phyloP scores from a whole-genome alignment of 2,888 invertebrate genomes.

The Lingula anatina region DNA sequence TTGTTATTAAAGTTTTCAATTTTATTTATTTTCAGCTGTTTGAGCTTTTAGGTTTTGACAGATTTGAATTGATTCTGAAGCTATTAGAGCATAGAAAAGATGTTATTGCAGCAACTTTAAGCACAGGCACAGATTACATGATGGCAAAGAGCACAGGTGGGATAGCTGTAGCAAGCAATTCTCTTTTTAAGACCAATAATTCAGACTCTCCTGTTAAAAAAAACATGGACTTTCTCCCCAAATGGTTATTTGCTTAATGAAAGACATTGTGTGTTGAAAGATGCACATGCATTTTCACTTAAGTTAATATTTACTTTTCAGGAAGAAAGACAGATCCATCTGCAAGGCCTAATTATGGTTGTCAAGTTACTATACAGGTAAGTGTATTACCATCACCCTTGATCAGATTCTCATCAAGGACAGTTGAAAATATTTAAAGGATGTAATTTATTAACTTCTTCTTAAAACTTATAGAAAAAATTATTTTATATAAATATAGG shows the following conservation, averaged over 20 bases:
- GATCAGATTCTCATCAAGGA: too few relatives aligned
- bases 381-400: too few relatives aligned
- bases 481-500: too few relatives aligned
- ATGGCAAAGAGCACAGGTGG: background rate
- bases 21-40: slow-evolving; percentile 59
- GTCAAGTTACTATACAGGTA: slow-evolving; percentile 67
- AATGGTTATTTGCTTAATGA: too few relatives aligned
- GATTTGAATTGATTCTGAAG: slow-evolving; percentile 69
- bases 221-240: too few relatives aligned
- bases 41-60: slow-evolving; percentile 82
- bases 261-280: too few relatives aligned
- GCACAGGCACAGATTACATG: slow-evolving; percentile 14
- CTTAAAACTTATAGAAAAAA: too few relatives aligned
- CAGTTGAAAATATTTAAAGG: too few relatives aligned
- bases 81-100: slow-evolving; percentile 63
- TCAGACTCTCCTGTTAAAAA: too few relatives aligned
- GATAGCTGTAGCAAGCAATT: too few relatives aligned
- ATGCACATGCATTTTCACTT: slow-evolving; percentile 1
- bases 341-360: slow-evolving; percentile 64
- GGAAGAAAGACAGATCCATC: slow-evolving; percentile 15
- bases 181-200: too few relatives aligned
- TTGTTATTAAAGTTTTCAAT: background rate
- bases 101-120: slow-evolving; percentile 39
- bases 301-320: slow-evolving; percentile 6
- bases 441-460: too few relatives aligned